phyloP scores from a whole-genome alignment of 2,888 invertebrate species.

The Pelosia muscerda region DNA sequence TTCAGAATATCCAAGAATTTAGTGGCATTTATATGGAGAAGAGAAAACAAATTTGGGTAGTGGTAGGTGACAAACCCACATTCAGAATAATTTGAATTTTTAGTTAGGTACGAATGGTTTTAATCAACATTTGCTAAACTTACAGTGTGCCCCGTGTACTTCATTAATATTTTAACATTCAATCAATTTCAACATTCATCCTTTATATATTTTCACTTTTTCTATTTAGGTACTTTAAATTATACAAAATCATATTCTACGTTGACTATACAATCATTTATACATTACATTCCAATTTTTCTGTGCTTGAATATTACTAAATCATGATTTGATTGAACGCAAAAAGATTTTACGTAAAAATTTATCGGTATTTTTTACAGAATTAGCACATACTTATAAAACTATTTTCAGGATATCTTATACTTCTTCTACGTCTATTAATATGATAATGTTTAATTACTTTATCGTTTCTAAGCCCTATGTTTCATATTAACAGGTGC shows the following conservation, averaged over 20 bases:
- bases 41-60: no score
- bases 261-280: not conserved
- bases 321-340: not conserved
- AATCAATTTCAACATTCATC: no score
- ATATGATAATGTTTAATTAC: not conserved
- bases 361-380: no score
- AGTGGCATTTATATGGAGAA: no score
- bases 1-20: no score
- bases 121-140: not conserved
- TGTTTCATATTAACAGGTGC: constrained; percentile 66
- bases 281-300: not conserved
- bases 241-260: not conserved
- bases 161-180: not conserved
- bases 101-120: no score
- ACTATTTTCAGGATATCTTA: no score
- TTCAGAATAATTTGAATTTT: no score
- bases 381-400: no score
- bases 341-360: not conserved
- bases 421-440: not conserved
- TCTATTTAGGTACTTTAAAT: not conserved
- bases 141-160: not conserved
- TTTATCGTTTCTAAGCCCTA: not conserved
- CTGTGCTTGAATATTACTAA: no score
- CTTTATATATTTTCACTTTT: not conserved
- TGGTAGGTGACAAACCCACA: no score